A percentile compares a stretch with the other conserved stretches of the same genome.
phyloP scores from a whole-genome alignment of 2,888 invertebrate genomes.

The Acleris literana region DNA sequence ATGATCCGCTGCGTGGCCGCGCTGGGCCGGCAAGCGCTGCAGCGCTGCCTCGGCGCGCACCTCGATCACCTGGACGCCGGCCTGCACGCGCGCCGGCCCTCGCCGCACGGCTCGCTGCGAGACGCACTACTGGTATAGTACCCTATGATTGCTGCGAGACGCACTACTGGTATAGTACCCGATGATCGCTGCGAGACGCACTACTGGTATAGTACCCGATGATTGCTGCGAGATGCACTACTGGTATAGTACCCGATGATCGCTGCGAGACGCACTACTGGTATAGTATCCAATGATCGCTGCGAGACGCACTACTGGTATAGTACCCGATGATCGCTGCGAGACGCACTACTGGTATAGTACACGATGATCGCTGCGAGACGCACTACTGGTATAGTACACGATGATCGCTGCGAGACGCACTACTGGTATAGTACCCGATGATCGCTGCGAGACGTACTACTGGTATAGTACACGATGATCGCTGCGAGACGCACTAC shows the following conservation, averaged over 20 bases:
- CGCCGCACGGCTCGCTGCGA: conserved; percentile 53
- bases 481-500: too few species aligned
- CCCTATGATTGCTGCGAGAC: background rate
- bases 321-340: conserved; percentile 36
- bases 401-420: conserved; percentile 51
- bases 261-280: too few species aligned
- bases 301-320: conserved; percentile 64
- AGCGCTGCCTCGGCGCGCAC: conserved; percentile 67
- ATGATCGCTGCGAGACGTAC: background rate
- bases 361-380: too few species aligned
- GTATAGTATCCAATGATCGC: conserved; percentile 28
- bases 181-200: conserved; percentile 42
- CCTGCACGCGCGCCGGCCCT: conserved; percentile 49
- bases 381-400: too few species aligned
- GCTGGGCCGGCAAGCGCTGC: conserved; percentile 67
- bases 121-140: conserved; percentile 64
- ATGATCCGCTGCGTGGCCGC: conserved; percentile 76
- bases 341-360: too few species aligned
- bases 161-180: too few species aligned
- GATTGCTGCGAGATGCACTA: too few species aligned
- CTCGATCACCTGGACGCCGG: conserved; percentile 64
- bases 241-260: conserved; percentile 14
- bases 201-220: too few species aligned
- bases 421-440: conserved; percentile 57
- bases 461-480: too few species aligned